These are phyloP conservation scores for Caerostris darwini DNA, from an alignment of 1,140 invertebrate species.

Conservation along the genomic window DNA sequence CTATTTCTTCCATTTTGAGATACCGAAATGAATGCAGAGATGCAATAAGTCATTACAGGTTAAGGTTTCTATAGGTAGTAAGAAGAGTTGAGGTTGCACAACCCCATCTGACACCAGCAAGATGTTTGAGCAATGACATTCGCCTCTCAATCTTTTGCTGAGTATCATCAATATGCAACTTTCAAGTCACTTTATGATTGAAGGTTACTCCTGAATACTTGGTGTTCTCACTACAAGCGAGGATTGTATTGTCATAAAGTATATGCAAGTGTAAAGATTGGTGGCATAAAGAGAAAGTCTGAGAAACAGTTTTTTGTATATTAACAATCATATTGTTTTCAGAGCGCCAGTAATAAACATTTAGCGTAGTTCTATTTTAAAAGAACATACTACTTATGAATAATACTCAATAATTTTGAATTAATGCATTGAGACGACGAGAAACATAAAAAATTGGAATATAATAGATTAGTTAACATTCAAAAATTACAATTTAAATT, in stretches of 20 bases:
- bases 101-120: conserved; percentile 40
- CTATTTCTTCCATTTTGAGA: neutral
- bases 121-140: neutral
- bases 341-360: too few relatives aligned
- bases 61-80: conserved; percentile 10
- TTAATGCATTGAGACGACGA: too few relatives aligned
- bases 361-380: too few relatives aligned
- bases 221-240: neutral
- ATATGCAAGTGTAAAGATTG: conserved; percentile 8
- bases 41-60: conserved; percentile 10
- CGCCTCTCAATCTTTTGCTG: neutral
- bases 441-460: too few relatives aligned
- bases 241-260: neutral
- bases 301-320: neutral
- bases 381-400: too few relatives aligned
- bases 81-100: conserved; percentile 14
- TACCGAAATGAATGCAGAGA: neutral
- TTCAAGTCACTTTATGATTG: conserved; percentile 7
- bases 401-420: too few relatives aligned
- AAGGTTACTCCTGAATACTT: conserved; percentile 38
- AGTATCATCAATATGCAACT: conserved; percentile 34
- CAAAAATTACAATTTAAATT: too few relatives aligned
- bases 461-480: too few relatives aligned
- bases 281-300: conserved; percentile 17
- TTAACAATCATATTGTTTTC: too few relatives aligned